phyloP scores from a whole-genome alignment of 2,888 invertebrate species.

The Morpho achilles region DNA sequence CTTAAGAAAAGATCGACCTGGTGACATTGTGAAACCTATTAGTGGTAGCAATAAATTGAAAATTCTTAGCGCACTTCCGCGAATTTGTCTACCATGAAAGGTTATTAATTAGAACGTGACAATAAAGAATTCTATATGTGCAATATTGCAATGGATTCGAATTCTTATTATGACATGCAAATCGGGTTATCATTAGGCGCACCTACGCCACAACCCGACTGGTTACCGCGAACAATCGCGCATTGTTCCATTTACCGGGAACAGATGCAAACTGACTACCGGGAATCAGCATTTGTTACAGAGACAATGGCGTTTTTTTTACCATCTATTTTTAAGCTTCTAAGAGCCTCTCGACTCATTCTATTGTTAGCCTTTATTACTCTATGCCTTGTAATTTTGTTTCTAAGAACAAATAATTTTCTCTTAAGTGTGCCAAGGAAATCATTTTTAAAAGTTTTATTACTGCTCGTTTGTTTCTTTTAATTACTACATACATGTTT shows the following conservation, averaged over 20 bases:
- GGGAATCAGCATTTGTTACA: conserved; percentile 60
- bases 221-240: conserved; percentile 40
- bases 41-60: no score
- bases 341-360: conserved; percentile 33
- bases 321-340: conserved; percentile 42
- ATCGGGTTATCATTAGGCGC: conserved; percentile 5
- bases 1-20: no score
- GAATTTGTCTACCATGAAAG: neutral
- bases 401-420: conserved; percentile 17
- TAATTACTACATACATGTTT: neutral
- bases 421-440: conserved; percentile 24
- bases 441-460: conserved; percentile 14
- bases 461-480: conserved; percentile 2
- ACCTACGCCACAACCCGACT: conserved; percentile 8
- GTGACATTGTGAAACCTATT: no score
- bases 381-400: conserved; percentile 34
- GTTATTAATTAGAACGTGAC: neutral
- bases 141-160: conserved; percentile 1
- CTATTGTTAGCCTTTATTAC: conserved; percentile 50
- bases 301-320: conserved; percentile 57
- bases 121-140: conserved; percentile 4
- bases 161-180: conserved; percentile 6
- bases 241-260: conserved; percentile 61
- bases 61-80: neutral
- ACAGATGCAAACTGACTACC: conserved; percentile 51